These are phyloP conservation scores for Beroe ovata DNA, from an alignment of 37 sponge, comb jelly and placozoan species.

Conservation along the genomic window DNA sequence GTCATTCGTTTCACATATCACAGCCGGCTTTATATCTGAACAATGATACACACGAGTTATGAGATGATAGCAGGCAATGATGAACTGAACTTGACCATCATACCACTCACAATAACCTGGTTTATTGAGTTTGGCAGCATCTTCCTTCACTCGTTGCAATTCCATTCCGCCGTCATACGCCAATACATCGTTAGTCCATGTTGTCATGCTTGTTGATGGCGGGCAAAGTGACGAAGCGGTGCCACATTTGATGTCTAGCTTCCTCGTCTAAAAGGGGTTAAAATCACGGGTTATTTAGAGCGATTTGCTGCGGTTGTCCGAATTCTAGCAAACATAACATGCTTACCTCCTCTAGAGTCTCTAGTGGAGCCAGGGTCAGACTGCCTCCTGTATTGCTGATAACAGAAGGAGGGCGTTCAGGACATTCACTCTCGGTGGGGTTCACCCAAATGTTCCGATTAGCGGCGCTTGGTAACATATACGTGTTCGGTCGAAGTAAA, in stretches of 20 bases:
- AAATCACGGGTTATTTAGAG: too few species aligned
- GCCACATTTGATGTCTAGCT: too few species aligned
- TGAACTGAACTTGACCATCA: too few species aligned
- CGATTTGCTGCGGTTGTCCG: too few species aligned
- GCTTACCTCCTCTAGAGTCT: constrained; percentile 14
- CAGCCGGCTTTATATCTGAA: not conserved
- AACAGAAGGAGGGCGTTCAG: constrained; percentile 10
- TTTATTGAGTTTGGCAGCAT: not conserved
- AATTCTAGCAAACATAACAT: not conserved
- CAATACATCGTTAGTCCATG: constrained; percentile 32
- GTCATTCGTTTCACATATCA: not conserved
- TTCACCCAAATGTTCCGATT: not conserved
- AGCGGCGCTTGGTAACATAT: not conserved
- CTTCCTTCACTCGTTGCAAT: constrained; percentile 8
- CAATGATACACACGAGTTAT: too few species aligned
- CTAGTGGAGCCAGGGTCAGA: not conserved
- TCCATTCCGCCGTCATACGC: constrained; percentile 61
- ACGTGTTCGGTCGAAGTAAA: not conserved
- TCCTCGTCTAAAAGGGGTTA: too few species aligned
- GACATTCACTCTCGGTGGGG: not conserved
- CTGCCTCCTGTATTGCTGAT: constrained; percentile 15
- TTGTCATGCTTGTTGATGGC: not conserved
- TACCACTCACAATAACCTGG: constrained; percentile 1
- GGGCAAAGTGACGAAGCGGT: too few species aligned
- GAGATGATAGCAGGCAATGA: too few species aligned